These are phyloP conservation scores for Petroica traversi DNA, from an alignment of 2,113 vertebrate genomes.

Conservation along the genomic window DNA sequence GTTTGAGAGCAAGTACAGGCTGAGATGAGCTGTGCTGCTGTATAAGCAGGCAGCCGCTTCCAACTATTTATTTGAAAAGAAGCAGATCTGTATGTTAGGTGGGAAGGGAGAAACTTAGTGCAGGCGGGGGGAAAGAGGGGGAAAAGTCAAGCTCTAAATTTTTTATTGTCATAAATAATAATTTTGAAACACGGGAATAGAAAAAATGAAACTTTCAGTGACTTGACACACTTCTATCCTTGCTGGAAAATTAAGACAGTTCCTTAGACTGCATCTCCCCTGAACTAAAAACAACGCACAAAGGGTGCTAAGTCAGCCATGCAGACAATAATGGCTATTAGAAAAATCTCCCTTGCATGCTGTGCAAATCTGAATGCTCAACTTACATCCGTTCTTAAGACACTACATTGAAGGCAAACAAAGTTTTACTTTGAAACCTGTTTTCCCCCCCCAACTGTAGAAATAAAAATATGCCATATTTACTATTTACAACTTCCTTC, in stretches of 20 bases:
- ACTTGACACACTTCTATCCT: constrained; percentile 20
- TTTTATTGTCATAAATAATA: constrained; percentile 23
- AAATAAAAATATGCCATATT: constrained; percentile 55
- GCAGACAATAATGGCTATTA: not conserved
- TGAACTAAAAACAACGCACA: constrained; percentile 29
- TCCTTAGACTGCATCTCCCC: not conserved
- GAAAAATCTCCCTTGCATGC: not conserved
- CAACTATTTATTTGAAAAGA: constrained; percentile 49
- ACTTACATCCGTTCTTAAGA: not conserved
- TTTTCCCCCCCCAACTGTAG: not conserved
- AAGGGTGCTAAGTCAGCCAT: not conserved
- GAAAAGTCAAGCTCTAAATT: constrained; percentile 28
- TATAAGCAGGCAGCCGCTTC: not conserved
- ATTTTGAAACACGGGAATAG: constrained; percentile 10
- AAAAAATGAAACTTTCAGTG: constrained; percentile 26
- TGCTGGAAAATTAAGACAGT: constrained; percentile 23
- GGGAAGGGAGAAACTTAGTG: not conserved
- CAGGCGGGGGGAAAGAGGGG: not conserved
- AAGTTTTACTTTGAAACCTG: not conserved
- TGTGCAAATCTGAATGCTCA: not conserved
- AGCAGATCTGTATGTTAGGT: constrained; percentile 39
- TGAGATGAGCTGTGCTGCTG: constrained; percentile 22
- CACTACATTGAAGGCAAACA: not conserved
- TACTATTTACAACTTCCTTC: constrained; percentile 75
- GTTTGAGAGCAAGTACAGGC: constrained; percentile 9